These are phyloP conservation scores for Pedicia rivosa DNA, from an alignment of 2,888 invertebrate genomes.

Conservation along the genomic window DNA sequence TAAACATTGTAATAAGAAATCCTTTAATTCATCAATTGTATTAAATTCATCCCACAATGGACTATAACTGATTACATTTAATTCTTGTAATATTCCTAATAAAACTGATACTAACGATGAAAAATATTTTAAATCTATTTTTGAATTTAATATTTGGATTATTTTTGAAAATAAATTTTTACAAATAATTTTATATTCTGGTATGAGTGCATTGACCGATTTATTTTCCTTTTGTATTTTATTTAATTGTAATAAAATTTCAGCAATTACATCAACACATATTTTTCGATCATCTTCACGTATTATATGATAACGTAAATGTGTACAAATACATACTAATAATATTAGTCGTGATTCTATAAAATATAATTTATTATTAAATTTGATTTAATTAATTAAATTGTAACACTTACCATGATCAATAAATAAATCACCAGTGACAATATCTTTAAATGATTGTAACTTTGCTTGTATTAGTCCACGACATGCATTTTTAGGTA, in stretches of 20 bases:
- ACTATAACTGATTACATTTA: conserved; percentile 78
- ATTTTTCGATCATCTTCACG: conserved; percentile 66
- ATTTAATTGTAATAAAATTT: conserved; percentile 48
- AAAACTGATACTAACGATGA: conserved; percentile 74
- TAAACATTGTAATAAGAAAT: conserved; percentile 70
- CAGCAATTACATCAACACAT: conserved; percentile 75
- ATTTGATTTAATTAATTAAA: too few species aligned
- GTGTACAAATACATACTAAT: conserved; percentile 68
- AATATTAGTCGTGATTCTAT: conserved; percentile 72
- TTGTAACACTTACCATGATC: conserved; percentile 44
- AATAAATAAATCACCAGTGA: conserved; percentile 54
- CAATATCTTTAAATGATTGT: conserved; percentile 64
- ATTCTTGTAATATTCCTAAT: conserved; percentile 66
- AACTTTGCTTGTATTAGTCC: conserved; percentile 66
- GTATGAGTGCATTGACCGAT: conserved; percentile 35
- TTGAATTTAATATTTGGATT: conserved; percentile 67
- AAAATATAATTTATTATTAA: conserved; percentile 14
- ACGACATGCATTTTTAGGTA: conserved; percentile 37
- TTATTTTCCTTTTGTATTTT: conserved; percentile 35
- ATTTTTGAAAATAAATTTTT: conserved; percentile 67
- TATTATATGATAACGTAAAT: conserved; percentile 66
- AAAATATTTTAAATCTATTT: conserved; percentile 54
- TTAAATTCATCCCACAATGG: conserved; percentile 72
- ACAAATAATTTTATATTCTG: conserved; percentile 71
- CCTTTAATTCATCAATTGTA: conserved; percentile 57